These are phyloP conservation scores for Cryptocheilus praepositus DNA, from an alignment of 2,888 invertebrate genomes.

Conservation along the genomic window DNA sequence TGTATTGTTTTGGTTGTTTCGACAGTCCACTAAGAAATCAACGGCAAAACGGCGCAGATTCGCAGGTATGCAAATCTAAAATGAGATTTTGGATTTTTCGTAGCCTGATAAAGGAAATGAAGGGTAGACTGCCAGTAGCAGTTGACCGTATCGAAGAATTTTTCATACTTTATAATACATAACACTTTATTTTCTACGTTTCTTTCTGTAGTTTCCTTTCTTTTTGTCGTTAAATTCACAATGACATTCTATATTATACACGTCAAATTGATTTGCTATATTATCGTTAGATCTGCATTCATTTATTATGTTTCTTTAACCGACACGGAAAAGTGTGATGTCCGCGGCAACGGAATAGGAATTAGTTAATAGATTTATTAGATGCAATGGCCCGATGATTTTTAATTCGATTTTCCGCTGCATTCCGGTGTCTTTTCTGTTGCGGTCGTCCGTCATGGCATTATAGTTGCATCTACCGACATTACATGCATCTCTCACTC, in stretches of 20 bases:
- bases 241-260: conserved; percentile 15
- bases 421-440: no score
- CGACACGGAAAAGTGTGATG: background rate
- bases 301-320: background rate
- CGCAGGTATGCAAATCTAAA: conserved; percentile 70
- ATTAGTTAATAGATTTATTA: no score
- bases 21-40: conserved; percentile 73
- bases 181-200: conserved; percentile 43
- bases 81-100: conserved; percentile 49
- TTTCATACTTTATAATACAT: conserved; percentile 38
- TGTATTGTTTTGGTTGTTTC: conserved; percentile 70
- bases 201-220: conserved; percentile 46
- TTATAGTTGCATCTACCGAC: no score
- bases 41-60: conserved; percentile 73
- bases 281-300: background rate
- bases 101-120: conserved; percentile 42
- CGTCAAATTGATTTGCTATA: background rate
- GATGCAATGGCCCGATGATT: no score
- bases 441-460: no score
- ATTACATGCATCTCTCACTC: no score
- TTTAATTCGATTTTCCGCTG: no score
- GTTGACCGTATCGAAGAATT: conserved; percentile 27
- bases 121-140: conserved; percentile 49
- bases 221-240: conserved; percentile 40
- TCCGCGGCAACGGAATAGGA: no score